Evolutionary conservation across 2,113 vertebrate genomes (phyloP), one percentile per base, ranked within the genome.

Genomic region (Conger conger): DNA sequence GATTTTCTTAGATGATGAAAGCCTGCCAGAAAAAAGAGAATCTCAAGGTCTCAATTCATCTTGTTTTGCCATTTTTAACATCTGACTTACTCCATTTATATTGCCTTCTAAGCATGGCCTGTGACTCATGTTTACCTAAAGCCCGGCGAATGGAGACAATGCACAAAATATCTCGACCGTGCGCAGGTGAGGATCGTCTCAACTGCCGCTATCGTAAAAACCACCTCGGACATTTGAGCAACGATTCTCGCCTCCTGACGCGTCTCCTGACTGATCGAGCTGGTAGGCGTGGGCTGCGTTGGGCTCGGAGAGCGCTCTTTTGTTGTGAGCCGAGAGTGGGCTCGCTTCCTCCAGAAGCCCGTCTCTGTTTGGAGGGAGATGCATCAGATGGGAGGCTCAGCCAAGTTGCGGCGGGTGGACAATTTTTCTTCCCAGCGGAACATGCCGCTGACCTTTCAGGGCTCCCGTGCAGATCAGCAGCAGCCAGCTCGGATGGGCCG

Each of bases 1-100:
- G 57, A 63, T 63, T 63, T 63, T 63, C 57, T 63, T 63, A 63
- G 57, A 27, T 57, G 57, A 63, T 63, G 57, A 63, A 63, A 63
- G 57, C 57, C 57, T 63, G 57, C 20, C 57, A 63, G 57, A 27
- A 63, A 63, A 63, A 50, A 50, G n/a, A 27, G 57, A 63, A 63
- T 63, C 57, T 63, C 57, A 63, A 63, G 57, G 57, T 63, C 57
- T 63, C 57, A 27, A 63, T 63, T 63, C 20, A 63, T 57, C 54
- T 57, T 57, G 18, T 57, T 57, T n/a, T 57, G 54, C 54, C 54
- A 20, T 57, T 57, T n/a, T 57, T 57, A 57, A 57, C 17, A 15
- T 57, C 54, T 57, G 54, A 57, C 18, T 57, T 57, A 15, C 18
- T 57, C 6, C 54, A 2, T 57, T 57, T 57, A 57, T 57, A 57